phyloP scores from a whole-genome alignment of 2,888 invertebrate species.

The Callosobruchus maculatus region DNA sequence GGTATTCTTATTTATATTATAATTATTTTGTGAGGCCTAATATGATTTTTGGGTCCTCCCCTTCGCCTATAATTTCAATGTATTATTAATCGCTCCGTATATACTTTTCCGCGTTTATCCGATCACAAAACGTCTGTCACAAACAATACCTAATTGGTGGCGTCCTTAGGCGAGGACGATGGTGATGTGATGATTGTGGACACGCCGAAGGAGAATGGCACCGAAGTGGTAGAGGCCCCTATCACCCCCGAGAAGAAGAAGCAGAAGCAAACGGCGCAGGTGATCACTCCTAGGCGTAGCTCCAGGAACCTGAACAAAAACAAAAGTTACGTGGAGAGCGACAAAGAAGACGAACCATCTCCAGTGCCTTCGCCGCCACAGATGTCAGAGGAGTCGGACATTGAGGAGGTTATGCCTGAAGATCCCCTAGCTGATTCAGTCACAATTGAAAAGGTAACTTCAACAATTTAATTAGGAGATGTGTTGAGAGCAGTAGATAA shows the following conservation, averaged over 20 bases:
- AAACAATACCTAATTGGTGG: not conserved
- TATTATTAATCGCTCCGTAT: not conserved
- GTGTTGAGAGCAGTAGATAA: too few relatives aligned
- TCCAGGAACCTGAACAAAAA: slow-evolving; percentile 59
- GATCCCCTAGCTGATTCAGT: slow-evolving; percentile 53
- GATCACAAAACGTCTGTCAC: not conserved
- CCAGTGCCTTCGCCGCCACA: slow-evolving; percentile 29
- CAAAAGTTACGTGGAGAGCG: slow-evolving; percentile 45
- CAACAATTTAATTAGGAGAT: too few relatives aligned
- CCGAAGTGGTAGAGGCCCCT: slow-evolving; percentile 36
- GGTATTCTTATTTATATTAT: too few relatives aligned
- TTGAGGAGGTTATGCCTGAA: slow-evolving; percentile 60
- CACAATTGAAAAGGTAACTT: slow-evolving; percentile 20
- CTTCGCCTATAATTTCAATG: slow-evolving; percentile 15
- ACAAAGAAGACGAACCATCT: slow-evolving; percentile 3
- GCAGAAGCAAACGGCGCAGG: slow-evolving; percentile 18
- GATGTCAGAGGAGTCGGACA: slow-evolving; percentile 54
- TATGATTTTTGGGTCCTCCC: too few relatives aligned
- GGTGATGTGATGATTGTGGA: slow-evolving; percentile 44
- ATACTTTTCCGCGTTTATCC: not conserved
- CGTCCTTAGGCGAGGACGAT: slow-evolving; percentile 21
- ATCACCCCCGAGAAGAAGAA: slow-evolving; percentile 47
- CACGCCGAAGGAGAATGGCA: slow-evolving; percentile 36
- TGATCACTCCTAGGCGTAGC: slow-evolving; percentile 47
- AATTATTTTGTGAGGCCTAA: too few relatives aligned